A percentile compares a stretch with the other conserved stretches of the same genome.
phyloP scores from a whole-genome alignment of 2,888 invertebrate genomes.

The Scrobipalpa costella region DNA sequence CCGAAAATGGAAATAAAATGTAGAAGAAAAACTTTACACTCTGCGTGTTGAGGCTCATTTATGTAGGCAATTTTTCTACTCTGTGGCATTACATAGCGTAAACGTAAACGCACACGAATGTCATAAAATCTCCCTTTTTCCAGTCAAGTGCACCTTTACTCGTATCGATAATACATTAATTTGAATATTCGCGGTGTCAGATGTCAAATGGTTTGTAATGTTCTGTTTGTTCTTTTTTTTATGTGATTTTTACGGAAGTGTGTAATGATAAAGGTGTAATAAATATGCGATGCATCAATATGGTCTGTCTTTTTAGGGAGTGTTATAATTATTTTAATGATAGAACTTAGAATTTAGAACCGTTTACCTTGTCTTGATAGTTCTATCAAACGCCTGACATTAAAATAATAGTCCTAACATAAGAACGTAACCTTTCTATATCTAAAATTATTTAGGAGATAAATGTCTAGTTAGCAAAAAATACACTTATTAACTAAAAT shows the following conservation, averaged over 20 bases:
- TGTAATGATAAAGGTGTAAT: slow-evolving; percentile 39
- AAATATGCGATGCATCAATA: slow-evolving; percentile 32
- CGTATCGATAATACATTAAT: slow-evolving; percentile 79
- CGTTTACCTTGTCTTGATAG: background rate
- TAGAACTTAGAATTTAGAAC: background rate
- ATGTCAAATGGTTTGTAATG: slow-evolving; percentile 81
- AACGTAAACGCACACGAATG: slow-evolving; percentile 42
- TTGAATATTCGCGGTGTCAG: slow-evolving; percentile 81
- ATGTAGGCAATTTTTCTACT: background rate
- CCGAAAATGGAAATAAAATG: slow-evolving; percentile 29
- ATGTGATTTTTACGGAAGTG: slow-evolving; percentile 63
- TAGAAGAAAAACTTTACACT: background rate
- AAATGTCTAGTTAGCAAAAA: no score
- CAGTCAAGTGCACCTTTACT: slow-evolving; percentile 71
- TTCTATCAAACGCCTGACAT: background rate
- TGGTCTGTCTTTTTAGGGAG: slow-evolving; percentile 28
- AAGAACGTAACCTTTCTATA: background rate
- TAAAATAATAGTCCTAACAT: background rate
- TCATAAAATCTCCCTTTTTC: slow-evolving; percentile 64
- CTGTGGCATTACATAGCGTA: background rate
- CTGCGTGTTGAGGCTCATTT: background rate
- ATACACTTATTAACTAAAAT: no score
- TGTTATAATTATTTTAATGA: slow-evolving; percentile 15
- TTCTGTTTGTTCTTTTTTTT: slow-evolving; percentile 65
- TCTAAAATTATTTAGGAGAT: no score